These are phyloP conservation scores for Aphelocoma californica DNA, from an alignment of 2,797 vertebrate species.

Conservation along the genomic window DNA sequence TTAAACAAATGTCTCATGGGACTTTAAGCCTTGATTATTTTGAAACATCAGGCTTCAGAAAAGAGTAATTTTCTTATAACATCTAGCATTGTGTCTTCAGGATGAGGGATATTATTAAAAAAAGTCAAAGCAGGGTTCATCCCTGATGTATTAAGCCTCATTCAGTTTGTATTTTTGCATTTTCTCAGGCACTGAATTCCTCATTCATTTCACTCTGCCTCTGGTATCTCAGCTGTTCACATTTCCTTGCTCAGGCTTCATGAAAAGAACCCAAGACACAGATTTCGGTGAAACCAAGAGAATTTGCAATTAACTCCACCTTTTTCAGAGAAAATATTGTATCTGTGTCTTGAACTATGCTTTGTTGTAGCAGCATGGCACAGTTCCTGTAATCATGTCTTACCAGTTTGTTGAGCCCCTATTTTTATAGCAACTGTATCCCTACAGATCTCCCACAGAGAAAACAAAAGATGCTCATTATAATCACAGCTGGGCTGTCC, in stretches of 20 bases:
- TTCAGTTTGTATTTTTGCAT: neutral
- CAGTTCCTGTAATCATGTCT: neutral
- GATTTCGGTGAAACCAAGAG: neutral
- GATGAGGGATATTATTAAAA: neutral
- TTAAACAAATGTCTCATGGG: constrained; percentile 33
- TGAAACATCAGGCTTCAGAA: constrained; percentile 9
- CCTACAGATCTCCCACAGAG: neutral
- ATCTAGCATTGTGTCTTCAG: neutral
- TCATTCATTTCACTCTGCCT: neutral
- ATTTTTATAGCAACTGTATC: neutral
- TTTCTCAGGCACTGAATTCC: neutral
- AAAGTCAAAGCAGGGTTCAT: neutral
- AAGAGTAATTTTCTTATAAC: neutral
- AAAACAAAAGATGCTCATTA: constrained; percentile 41
- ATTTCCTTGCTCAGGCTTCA: neutral
- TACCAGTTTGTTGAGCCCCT: neutral
- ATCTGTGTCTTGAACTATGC: neutral
- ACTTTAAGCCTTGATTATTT: constrained; percentile 24
- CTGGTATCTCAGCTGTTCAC: constrained; percentile 8
- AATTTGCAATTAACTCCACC: neutral
- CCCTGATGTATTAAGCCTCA: neutral
- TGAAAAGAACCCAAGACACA: neutral
- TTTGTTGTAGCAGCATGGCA: neutral
- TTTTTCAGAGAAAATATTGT: neutral
- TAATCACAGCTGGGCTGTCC: neutral